These are phyloP conservation scores for Drosophila lacteicornis DNA, from an alignment of 1,140 invertebrate species.

Conservation along the genomic window DNA sequence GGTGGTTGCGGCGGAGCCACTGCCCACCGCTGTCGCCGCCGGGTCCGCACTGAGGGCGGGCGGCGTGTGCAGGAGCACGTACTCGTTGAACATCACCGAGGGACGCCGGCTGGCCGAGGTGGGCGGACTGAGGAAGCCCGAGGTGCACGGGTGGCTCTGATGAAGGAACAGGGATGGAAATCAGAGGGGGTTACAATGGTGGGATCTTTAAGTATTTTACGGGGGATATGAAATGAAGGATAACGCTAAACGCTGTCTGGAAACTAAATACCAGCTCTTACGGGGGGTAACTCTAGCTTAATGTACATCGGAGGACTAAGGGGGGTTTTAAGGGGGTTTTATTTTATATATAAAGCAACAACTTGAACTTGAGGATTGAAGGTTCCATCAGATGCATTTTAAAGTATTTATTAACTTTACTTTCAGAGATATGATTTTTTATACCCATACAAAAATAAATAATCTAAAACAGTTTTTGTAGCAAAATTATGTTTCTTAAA, in stretches of 20 bases:
- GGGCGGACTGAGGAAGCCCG: constrained; percentile 86
- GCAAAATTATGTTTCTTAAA: too few species aligned
- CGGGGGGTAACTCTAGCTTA: not conserved
- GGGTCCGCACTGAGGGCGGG: constrained; percentile 84
- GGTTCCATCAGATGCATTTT: too few species aligned
- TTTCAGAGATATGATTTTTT: too few species aligned
- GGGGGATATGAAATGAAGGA: constrained; percentile 22
- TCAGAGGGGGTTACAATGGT: not conserved
- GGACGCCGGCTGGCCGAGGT: constrained; percentile 89
- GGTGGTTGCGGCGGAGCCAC: constrained; percentile 20
- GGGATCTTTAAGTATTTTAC: not conserved
- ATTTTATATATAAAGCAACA: too few species aligned
- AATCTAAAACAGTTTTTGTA: too few species aligned
- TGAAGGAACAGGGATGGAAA: not conserved
- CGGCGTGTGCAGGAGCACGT: constrained; percentile 90
- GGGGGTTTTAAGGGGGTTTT: too few species aligned
- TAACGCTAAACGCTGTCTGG: constrained; percentile 9
- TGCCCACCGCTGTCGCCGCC: constrained; percentile 7
- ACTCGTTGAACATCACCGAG: constrained; percentile 95
- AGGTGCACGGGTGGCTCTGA: constrained; percentile 82
- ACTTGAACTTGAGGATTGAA: too few species aligned
- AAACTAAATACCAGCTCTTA: constrained; percentile 10
- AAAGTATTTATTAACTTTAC: too few species aligned
- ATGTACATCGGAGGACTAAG: not conserved
- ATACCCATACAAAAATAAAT: too few species aligned